These are phyloP conservation scores for Paradisaea rubra DNA, from an alignment of 2,113 vertebrate species.

Conservation along the genomic window DNA sequence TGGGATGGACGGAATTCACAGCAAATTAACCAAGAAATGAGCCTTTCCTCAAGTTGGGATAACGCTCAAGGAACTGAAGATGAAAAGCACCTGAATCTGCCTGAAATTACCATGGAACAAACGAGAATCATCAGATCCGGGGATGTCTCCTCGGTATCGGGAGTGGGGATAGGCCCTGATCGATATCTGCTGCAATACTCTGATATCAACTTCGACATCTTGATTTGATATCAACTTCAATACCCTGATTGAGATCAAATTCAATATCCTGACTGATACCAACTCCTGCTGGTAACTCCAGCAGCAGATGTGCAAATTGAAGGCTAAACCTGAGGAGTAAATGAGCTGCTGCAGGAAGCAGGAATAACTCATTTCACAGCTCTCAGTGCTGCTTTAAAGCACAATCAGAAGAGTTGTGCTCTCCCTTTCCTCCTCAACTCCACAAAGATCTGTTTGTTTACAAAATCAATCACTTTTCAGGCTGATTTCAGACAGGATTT, in stretches of 20 bases:
- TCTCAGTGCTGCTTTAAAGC: background rate
- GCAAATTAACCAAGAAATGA: background rate
- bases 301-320: background rate
- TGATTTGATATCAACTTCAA: background rate
- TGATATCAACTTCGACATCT: background rate
- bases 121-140: accelerated
- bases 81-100: background rate
- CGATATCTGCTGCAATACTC: background rate
- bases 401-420: background rate
- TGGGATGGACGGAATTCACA: background rate
- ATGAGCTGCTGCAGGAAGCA: background rate
- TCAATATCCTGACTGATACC: background rate
- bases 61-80: background rate
- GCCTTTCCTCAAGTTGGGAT: background rate
- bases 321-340: background rate
- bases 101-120: background rate
- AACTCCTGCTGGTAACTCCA: background rate
- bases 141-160: background rate
- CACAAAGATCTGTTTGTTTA: background rate
- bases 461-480: background rate
- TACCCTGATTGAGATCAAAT: background rate
- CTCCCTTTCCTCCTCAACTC: background rate
- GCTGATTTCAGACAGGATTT: background rate
- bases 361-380: background rate
- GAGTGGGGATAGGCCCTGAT: background rate